Percentiles rank a stretch among this genome's conserved stretches.
phyloP scores from a whole-genome alignment of 2,888 invertebrate species.

The Drosophila yooni region DNA sequence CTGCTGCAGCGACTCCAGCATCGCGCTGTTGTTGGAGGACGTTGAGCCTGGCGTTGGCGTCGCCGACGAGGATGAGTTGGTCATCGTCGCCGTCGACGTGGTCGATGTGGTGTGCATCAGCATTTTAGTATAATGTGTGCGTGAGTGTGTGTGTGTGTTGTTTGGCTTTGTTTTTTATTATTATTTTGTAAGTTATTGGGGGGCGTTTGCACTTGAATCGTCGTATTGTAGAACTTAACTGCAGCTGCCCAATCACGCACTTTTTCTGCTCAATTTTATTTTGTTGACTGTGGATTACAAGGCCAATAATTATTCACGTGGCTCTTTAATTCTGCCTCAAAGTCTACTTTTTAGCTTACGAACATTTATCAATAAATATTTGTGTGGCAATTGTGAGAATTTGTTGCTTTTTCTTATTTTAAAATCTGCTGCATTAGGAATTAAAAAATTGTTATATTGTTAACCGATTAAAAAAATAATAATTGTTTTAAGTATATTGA shows the following conservation, averaged over 20 bases:
- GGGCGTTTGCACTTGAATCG: slow-evolving; percentile 35
- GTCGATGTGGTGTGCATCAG: slow-evolving; percentile 72
- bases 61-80: slow-evolving; percentile 76
- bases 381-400: not conserved
- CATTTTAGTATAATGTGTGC: slow-evolving; percentile 39
- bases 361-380: not conserved
- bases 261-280: slow-evolving; percentile 34
- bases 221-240: slow-evolving; percentile 25
- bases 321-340: not conserved
- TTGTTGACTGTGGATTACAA: slow-evolving; percentile 39
- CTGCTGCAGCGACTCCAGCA: slow-evolving; percentile 71
- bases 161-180: not conserved
- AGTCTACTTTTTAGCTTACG: not conserved
- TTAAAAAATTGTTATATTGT: not conserved
- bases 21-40: slow-evolving; percentile 80
- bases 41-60: slow-evolving; percentile 81
- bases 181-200: slow-evolving; percentile 12
- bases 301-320: slow-evolving; percentile 1
- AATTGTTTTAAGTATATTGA: not conserved
- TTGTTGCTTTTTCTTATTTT: not conserved
- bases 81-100: slow-evolving; percentile 75
- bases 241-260: slow-evolving; percentile 42
- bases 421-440: not conserved
- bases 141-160: not conserved
- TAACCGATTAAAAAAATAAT: not conserved